Evolutionary conservation across 2,113 vertebrate genomes (phyloP).

Genomic region (Hemiprocne comata): DNA sequence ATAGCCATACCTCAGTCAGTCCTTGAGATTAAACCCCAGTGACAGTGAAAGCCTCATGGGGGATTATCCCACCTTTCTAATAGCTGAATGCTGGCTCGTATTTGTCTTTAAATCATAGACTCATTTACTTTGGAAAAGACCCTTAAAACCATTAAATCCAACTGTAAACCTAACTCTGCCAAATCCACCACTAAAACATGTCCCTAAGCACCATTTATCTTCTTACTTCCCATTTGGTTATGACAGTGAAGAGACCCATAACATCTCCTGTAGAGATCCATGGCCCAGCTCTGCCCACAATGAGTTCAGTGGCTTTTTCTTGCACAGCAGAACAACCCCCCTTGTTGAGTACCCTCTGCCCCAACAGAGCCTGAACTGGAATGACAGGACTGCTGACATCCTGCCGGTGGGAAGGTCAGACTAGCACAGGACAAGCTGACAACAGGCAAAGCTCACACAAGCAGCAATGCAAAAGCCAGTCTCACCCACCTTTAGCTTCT

Average conservation of each 20-base stretch:
- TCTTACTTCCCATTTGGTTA: not conserved
- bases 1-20: not conserved
- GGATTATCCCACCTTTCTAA: not conserved
- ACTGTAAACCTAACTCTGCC: not conserved
- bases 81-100: not conserved
- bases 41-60: fast-evolving
- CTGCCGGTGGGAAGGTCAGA: not conserved
- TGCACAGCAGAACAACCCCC: not conserved
- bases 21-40: not conserved
- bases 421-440: not conserved
- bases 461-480: not conserved
- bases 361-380: fast-evolving
- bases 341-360: not conserved
- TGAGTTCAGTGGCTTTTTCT: not conserved
- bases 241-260: not conserved
- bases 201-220: not conserved
- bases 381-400: not conserved
- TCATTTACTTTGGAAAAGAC: not conserved
- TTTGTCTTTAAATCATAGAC: not conserved
- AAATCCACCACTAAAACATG: no score
- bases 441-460: not conserved
- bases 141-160: not conserved
- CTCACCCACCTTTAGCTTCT: not conserved
- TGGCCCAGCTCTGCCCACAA: fast-evolving
- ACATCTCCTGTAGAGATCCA: not conserved